These are phyloP conservation scores for Synergus itoensis DNA, from an alignment of 2,888 invertebrate genomes.

Conservation along the genomic window DNA sequence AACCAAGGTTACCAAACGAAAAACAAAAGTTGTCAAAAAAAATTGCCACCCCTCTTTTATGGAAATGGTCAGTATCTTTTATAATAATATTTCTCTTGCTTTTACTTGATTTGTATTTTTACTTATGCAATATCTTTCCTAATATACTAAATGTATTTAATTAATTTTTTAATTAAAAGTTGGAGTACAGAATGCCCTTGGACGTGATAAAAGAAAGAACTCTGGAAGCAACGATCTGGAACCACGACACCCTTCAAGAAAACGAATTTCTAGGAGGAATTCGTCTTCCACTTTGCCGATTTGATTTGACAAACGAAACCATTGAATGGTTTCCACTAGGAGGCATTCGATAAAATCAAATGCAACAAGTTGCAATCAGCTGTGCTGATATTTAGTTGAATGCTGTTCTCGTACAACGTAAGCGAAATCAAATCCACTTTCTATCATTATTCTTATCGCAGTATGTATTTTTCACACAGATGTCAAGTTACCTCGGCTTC, in stretches of 20 bases:
- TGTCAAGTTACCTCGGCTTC: slow-evolving; percentile 12
- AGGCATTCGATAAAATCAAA: slow-evolving; percentile 70
- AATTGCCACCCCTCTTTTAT: slow-evolving; percentile 98
- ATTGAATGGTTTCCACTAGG: slow-evolving; percentile 92
- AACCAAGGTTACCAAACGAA: slow-evolving; percentile 94
- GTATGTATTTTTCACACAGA: not conserved
- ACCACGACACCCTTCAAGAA: slow-evolving; percentile 95
- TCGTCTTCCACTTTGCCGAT: slow-evolving; percentile 85
- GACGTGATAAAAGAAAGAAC: slow-evolving; percentile 87
- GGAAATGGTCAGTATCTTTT: slow-evolving; percentile 88
- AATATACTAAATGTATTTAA: slow-evolving; percentile 11
- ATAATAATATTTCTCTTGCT: slow-evolving; percentile 21
- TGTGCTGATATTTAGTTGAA: not conserved
- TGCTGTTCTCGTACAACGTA: not conserved
- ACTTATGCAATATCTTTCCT: no score
- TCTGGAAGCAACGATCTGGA: slow-evolving; percentile 97
- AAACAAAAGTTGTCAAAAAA: slow-evolving; percentile 95
- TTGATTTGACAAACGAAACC: slow-evolving; percentile 88
- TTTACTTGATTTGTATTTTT: not conserved
- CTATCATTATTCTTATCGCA: not conserved
- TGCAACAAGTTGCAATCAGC: slow-evolving; percentile 5
- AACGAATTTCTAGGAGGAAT: slow-evolving; percentile 97
- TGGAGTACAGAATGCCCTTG: slow-evolving; percentile 92
- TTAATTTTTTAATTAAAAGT: slow-evolving; percentile 77
- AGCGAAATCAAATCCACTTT: not conserved